Evolutionary conservation across 2,888 invertebrate species (phyloP), one percentile per base, ranked within the genome.

Genomic region (Yponomeuta cagnagella): DNA sequence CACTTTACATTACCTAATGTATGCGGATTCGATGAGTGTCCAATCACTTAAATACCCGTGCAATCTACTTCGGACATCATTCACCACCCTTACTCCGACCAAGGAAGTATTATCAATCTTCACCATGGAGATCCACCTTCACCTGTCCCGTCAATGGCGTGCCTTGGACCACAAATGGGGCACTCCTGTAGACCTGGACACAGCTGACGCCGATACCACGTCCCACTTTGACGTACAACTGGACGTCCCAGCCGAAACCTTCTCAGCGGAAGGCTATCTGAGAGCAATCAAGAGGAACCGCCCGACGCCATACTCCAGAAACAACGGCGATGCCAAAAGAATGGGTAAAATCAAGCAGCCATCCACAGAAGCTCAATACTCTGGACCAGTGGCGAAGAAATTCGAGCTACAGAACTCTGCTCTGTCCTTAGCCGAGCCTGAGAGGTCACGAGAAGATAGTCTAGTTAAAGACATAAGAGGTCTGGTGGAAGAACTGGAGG

Each of bases 81-180:
- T 23, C 48, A 10, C 10, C 48, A 30, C 23, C 68, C 67, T 37
- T 67, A 52, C 15, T 15, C 12, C 48, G 33, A 58, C 4, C 52
- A 58, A 58, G 52, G 15, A 58, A 58, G 52, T 58, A 58, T 12
- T 58, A 58, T 15, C 12, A 12, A 58, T 58, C 52, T 12, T 58
- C 52, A 58, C 15, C 52, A 58, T 87, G 87, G 86, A 86, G 58
- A 10, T 69, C 75, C 87, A 88, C 75, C 75, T 85, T n/a, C 86
- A 87, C 75, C 76, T 87, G 63, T 78, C 84, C 2, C 81, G 78
- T 23, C 83, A 83, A 3, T 87, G 82, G 70, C 82, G 87, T 37
- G 82, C 80, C 33, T 74, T 87, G 74, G 86, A 87, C 71, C 75
- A 76, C 58, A 86, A 88, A 75, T 88, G 87, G 88, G 87, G 87